Evolutionary conservation across 2,888 invertebrate genomes (phyloP).

Genomic region (Lycocerus yunnanus): DNA sequence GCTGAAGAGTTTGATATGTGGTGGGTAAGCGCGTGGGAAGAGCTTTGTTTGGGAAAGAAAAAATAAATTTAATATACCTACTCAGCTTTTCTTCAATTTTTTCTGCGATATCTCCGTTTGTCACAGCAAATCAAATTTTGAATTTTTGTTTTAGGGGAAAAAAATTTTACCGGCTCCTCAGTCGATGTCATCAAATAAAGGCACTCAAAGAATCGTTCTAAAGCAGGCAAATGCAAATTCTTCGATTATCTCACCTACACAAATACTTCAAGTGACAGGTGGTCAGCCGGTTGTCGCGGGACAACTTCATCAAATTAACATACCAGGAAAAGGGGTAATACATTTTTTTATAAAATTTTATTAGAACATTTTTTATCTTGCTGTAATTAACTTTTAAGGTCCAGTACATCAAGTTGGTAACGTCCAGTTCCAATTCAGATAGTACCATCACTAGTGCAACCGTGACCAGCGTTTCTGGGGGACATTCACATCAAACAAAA

Average conservation of each 20-base stretch:
- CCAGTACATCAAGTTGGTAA: slow-evolving; percentile 74
- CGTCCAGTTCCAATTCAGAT: slow-evolving; percentile 51
- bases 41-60: too few species aligned
- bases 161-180: slow-evolving; percentile 70
- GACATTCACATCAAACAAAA: slow-evolving; percentile 18
- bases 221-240: slow-evolving; percentile 52
- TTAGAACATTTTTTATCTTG: not conserved
- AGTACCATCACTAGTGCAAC: slow-evolving; percentile 47
- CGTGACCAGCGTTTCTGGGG: slow-evolving; percentile 19
- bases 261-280: slow-evolving; percentile 50
- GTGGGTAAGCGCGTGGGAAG: too few species aligned
- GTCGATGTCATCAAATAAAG: slow-evolving; percentile 48
- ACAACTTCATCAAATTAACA: slow-evolving; percentile 73
- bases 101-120: too few species aligned
- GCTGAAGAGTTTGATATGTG: too few species aligned
- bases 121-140: too few species aligned
- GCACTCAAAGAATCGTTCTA: slow-evolving; percentile 61
- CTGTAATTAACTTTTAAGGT: slow-evolving; percentile 55
- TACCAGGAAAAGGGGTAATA: slow-evolving; percentile 74
- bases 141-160: slow-evolving; percentile 59
- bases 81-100: too few species aligned
- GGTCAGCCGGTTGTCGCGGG: slow-evolving; percentile 54
- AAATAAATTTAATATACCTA: too few species aligned
- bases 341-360: too few species aligned
- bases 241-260: slow-evolving; percentile 54